Conservation (phyloP, 1,140 invertebrate genomes). For the Nixonia krombeini region DNA sequence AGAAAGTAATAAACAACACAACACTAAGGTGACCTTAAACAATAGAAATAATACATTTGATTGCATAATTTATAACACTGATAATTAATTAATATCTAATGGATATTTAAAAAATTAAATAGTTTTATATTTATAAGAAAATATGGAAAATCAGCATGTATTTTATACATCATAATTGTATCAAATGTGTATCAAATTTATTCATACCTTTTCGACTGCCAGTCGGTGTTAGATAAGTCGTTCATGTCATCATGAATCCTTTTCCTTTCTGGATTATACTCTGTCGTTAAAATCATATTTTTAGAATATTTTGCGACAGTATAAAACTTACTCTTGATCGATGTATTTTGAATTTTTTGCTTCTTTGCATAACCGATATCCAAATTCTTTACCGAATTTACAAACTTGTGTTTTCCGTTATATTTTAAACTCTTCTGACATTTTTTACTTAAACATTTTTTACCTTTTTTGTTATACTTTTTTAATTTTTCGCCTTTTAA, state of each 20-base stretch:
- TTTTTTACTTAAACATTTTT: slow-evolving; percentile 37
- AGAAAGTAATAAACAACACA: too few species aligned
- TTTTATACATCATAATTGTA: too few species aligned
- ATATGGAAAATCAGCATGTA: too few species aligned
- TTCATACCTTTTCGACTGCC: slow-evolving; percentile 27
- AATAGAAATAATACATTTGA: too few species aligned
- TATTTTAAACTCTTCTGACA: slow-evolving; percentile 26
- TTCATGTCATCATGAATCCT: slow-evolving; percentile 15
- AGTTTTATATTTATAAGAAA: too few species aligned
- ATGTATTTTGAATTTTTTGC: slow-evolving; percentile 26
- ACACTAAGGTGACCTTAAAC: too few species aligned
- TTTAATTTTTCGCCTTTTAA: slow-evolving; percentile 27
- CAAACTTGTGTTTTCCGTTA: slow-evolving; percentile 23
- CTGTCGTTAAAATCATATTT: slow-evolving; percentile 32
- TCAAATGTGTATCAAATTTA: not conserved
- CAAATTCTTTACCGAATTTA: slow-evolving; percentile 23
- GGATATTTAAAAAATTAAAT: not conserved
- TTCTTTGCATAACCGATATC: slow-evolving; percentile 22
- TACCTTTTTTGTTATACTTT: slow-evolving; percentile 44
- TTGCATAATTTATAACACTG: not conserved
- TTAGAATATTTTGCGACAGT: slow-evolving; percentile 23
- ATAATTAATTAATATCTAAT: not conserved
- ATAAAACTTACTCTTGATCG: slow-evolving; percentile 18
- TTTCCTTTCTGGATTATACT: slow-evolving; percentile 7
- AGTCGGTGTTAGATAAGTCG: slow-evolving; percentile 18